Conservation (phyloP, 1,140 invertebrate genomes). For the Drosophila tani region DNA sequence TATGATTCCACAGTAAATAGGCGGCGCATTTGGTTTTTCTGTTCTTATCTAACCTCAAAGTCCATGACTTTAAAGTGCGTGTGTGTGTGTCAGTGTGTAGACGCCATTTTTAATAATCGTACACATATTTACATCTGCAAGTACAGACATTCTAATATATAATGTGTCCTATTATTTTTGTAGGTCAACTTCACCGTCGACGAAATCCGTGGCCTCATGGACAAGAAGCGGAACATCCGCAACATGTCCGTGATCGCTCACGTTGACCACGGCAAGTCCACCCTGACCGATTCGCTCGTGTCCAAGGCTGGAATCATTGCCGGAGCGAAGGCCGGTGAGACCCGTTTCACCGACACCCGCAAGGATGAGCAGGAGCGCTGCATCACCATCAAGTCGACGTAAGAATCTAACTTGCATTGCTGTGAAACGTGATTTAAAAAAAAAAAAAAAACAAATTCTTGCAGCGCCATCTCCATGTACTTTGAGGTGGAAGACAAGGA, state of each 20-base stretch:
- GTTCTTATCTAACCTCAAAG: slow-evolving; percentile 64
- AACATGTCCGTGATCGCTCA: slow-evolving; percentile 99
- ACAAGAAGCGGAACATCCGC: slow-evolving; percentile 99
- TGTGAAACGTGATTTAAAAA: too few species aligned
- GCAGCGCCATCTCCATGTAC: slow-evolving; percentile 98
- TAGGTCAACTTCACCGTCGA: slow-evolving; percentile 99
- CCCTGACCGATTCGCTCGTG: slow-evolving; percentile 99
- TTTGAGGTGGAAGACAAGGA: slow-evolving; percentile 98
- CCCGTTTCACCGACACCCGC: slow-evolving; percentile 99
- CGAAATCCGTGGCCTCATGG: slow-evolving; percentile 99
- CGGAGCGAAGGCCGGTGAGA: slow-evolving; percentile 98
- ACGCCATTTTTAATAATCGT: slow-evolving; percentile 64
- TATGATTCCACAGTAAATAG: slow-evolving; percentile 41
- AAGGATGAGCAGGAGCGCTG: slow-evolving; percentile 99
- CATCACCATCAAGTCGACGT: slow-evolving; percentile 99
- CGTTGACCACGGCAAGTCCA: slow-evolving; percentile 99
- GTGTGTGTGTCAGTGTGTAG: slow-evolving; percentile 22
- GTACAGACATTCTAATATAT: slow-evolving; percentile 23
- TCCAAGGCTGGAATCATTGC: slow-evolving; percentile 99
- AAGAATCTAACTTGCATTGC: slow-evolving; percentile 84
- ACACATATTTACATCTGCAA: slow-evolving; percentile 4
- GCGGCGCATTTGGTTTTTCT: slow-evolving; percentile 58
- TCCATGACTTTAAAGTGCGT: slow-evolving; percentile 31
- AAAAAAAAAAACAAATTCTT: neutral
- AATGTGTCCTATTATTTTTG: slow-evolving; percentile 70